Conservation (phyloP, 2,888 invertebrate species). For the Eubasilissa splendida region DNA sequence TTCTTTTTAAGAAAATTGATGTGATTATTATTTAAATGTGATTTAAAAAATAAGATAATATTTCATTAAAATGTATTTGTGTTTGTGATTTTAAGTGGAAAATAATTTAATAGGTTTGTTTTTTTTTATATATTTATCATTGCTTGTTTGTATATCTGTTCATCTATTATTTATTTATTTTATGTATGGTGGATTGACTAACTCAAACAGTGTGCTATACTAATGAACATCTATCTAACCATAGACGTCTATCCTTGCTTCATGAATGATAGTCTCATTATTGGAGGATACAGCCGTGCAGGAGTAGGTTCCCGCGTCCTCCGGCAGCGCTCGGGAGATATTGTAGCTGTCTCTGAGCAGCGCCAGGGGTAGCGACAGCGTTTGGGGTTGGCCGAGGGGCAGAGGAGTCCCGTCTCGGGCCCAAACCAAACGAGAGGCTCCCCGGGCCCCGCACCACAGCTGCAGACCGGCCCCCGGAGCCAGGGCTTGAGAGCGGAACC, state of each 20-base stretch:
- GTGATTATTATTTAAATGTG: no score
- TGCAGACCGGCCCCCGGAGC: conserved; percentile 40
- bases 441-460: conserved; percentile 49
- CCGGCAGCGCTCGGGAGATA: conserved; percentile 49
- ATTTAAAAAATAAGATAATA: no score
- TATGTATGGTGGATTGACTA: no score
- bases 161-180: no score
- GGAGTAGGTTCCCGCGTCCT: conserved; percentile 55
- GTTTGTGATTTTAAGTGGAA: no score
- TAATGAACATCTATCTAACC: conserved; percentile 63
- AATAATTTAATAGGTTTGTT: no score
- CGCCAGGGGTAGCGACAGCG: not conserved
- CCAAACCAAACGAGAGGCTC: conserved; percentile 48
- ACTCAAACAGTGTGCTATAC: no score
- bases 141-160: no score
- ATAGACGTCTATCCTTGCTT: conserved; percentile 79
- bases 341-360: conserved; percentile 43
- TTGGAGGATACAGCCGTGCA: conserved; percentile 50
- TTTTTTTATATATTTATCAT: no score
- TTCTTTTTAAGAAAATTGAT: no score
- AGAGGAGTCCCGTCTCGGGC: conserved; percentile 49
- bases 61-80: no score
- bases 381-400: not conserved
- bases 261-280: conserved; percentile 69
- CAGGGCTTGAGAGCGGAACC: conserved; percentile 49